Conservation (phyloP, 1,140 invertebrate species). For the Triops cancriformis region DNA sequence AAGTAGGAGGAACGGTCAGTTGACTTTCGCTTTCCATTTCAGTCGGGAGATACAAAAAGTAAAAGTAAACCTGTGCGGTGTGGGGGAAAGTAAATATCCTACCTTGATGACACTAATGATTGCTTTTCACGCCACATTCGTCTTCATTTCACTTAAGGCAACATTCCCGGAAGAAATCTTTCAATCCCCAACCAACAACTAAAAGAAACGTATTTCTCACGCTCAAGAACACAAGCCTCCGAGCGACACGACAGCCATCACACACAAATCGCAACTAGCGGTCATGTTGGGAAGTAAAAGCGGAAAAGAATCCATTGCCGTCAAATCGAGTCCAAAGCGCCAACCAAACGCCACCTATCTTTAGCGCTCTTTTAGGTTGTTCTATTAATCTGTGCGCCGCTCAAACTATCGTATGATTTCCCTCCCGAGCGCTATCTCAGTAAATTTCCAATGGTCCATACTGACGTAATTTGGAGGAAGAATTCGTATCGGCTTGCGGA, state of each 20-base stretch:
- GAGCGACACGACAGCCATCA: constrained; percentile 8
- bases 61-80: neutral
- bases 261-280: neutral
- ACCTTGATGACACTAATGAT: constrained; percentile 1
- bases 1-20: neutral
- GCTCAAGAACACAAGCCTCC: constrained; percentile 7
- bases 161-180: neutral
- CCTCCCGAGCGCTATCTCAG: no score
- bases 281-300: neutral
- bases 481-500: no score
- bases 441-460: no score
- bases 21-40: neutral
- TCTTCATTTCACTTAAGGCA: constrained; percentile 7
- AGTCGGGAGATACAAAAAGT: neutral
- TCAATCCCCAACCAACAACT: neutral
- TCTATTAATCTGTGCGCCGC: no score
- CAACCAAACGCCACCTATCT: neutral
- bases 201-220: neutral
- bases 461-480: no score
- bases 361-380: neutral
- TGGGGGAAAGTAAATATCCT: neutral
- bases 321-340: neutral
- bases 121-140: constrained; percentile 1
- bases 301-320: neutral
- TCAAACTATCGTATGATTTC: no score